Evolutionary conservation across 2,797 vertebrate species (phyloP).

Genomic region (Halcyon leucocephala): DNA sequence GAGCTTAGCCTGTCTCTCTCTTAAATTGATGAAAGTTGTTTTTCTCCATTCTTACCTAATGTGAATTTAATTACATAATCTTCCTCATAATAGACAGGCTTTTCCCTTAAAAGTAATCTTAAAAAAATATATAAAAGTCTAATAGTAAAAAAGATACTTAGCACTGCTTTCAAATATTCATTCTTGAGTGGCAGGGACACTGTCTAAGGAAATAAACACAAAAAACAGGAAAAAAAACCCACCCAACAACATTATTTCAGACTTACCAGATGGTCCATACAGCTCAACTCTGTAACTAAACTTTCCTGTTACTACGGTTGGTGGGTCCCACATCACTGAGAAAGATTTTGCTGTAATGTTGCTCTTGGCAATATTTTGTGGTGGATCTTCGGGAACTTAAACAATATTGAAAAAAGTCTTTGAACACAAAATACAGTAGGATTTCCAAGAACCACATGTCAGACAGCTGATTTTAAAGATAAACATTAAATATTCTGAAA

Average conservation of each 20-base stretch:
- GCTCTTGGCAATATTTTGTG: conserved; percentile 83
- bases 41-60: background rate
- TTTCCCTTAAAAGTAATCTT: background rate
- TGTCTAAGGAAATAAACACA: background rate
- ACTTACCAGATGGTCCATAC: conserved; percentile 86
- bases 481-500: background rate
- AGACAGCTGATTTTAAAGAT: background rate
- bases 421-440: conserved; percentile 5
- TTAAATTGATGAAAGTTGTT: background rate
- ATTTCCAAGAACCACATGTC: background rate
- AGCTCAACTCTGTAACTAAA: conserved; percentile 91
- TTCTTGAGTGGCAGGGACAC: background rate
- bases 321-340: conserved; percentile 88
- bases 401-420: conserved; percentile 16
- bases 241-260: background rate
- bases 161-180: background rate
- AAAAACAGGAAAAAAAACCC: background rate
- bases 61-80: background rate
- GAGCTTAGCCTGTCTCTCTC: background rate
- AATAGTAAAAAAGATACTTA: background rate
- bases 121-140: background rate
- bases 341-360: conserved; percentile 90
- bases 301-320: conserved; percentile 87
- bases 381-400: conserved; percentile 93
- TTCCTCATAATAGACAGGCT: background rate